Percentiles rank a stretch among this genome's conserved stretches.
phyloP scores from a whole-genome alignment of 1,140 invertebrate species.

The Drosophila takahashii region DNA sequence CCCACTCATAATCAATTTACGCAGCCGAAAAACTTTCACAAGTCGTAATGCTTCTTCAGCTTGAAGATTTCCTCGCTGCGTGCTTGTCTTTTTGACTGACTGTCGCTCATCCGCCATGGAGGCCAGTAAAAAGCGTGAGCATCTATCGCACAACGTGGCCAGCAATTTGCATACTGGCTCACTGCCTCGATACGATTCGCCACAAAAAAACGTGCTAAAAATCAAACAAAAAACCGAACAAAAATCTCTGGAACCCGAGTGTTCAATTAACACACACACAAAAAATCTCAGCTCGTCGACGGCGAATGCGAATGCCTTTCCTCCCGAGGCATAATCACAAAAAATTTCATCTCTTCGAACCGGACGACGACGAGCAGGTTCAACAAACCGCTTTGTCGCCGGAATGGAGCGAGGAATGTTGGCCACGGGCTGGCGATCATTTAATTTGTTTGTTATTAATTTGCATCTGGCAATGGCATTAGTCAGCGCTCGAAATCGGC shows the following conservation, averaged over 20 bases:
- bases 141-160: slow-evolving; percentile 48
- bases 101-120: slow-evolving; percentile 45
- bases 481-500: slow-evolving; percentile 29
- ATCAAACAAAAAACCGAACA: slow-evolving; percentile 50
- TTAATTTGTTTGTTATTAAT: slow-evolving; percentile 58
- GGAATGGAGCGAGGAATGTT: slow-evolving; percentile 58
- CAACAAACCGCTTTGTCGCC: slow-evolving; percentile 62
- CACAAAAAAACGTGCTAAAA: slow-evolving; percentile 63
- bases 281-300: slow-evolving; percentile 5
- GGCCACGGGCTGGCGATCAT: slow-evolving; percentile 60
- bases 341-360: slow-evolving; percentile 52
- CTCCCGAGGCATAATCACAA: slow-evolving; percentile 33
- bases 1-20: slow-evolving; percentile 63
- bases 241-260: slow-evolving; percentile 45
- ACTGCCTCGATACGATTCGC: background rate
- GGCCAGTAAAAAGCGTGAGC: slow-evolving; percentile 30
- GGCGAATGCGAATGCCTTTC: slow-evolving; percentile 42
- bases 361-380: slow-evolving; percentile 51
- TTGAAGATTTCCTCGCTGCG: slow-evolving; percentile 44
- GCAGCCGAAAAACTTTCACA: slow-evolving; percentile 60
- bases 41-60: slow-evolving; percentile 37
- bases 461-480: slow-evolving; percentile 47
- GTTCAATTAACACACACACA: slow-evolving; percentile 67
- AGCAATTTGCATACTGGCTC: slow-evolving; percentile 64
- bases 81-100: slow-evolving; percentile 43